A percentile compares a stretch with the other conserved stretches of the same genome.
Evolutionary conservation across 2,888 invertebrate genomes (phyloP).

Genomic region (Deilephila elpenor): DNA sequence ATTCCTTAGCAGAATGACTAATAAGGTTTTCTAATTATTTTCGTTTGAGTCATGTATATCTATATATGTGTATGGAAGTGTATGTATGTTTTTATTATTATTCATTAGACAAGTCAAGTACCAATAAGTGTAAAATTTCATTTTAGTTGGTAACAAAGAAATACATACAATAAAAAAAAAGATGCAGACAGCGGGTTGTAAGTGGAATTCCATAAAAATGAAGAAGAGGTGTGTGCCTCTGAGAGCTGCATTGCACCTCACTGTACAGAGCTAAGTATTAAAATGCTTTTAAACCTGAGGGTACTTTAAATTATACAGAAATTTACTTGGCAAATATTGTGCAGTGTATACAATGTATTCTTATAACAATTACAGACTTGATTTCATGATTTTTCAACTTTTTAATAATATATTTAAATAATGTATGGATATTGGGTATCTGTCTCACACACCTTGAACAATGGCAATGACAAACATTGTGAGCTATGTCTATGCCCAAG

Average conservation of each 20-base stretch:
- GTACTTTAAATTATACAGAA: background rate
- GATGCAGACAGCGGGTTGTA: background rate
- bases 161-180: background rate
- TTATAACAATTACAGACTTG: background rate
- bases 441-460: background rate
- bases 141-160: background rate
- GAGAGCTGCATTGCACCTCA: background rate
- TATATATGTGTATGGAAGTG: too few relatives aligned
- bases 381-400: background rate
- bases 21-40: too few relatives aligned
- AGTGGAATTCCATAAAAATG: background rate
- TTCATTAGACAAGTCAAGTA: too few relatives aligned
- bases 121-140: background rate
- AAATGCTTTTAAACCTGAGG: background rate
- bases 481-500: too few relatives aligned
- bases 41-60: too few relatives aligned
- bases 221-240: background rate
- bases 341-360: background rate
- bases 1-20: too few relatives aligned
- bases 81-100: too few relatives aligned
- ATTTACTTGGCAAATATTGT: background rate
- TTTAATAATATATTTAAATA: background rate
- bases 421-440: background rate
- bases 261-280: background rate
- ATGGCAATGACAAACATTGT: background rate